These are phyloP conservation scores for Tuberolachnus salignus DNA, from an alignment of 2,888 invertebrate species.

Conservation along the genomic window DNA sequence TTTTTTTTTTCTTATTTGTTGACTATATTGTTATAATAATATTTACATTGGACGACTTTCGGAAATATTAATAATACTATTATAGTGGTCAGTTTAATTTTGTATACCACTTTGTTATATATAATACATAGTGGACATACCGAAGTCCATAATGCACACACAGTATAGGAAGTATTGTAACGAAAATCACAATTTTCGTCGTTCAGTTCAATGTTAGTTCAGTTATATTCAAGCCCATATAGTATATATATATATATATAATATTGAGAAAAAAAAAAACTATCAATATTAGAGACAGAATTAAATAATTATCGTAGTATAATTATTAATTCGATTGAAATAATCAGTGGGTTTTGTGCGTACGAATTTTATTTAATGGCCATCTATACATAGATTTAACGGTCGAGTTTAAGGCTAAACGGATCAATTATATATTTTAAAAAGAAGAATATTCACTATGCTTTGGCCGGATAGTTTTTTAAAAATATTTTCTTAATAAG, in stretches of 20 bases:
- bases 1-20: neutral
- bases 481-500: no score
- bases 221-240: neutral
- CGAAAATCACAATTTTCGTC: conserved; percentile 6
- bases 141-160: neutral
- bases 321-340: no score
- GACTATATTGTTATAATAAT: neutral
- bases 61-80: conserved; percentile 29
- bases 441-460: no score
- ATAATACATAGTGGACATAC: neutral
- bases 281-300: neutral
- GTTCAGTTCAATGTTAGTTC: conserved; percentile 14
- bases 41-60: neutral
- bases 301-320: no score
- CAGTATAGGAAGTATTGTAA: neutral
- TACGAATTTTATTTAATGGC: no score
- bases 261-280: neutral
- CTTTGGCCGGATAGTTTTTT: no score
- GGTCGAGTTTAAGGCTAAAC: no score
- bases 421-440: no score
- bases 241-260: neutral
- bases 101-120: conserved; percentile 19
- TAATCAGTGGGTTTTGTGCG: no score
- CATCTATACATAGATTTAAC: no score
- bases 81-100: conserved; percentile 7